A percentile compares a stretch with the other conserved stretches of the same genome.
Conservation (phyloP, 2,113 vertebrate genomes). For the Ibidorhyncha struthersii region DNA sequence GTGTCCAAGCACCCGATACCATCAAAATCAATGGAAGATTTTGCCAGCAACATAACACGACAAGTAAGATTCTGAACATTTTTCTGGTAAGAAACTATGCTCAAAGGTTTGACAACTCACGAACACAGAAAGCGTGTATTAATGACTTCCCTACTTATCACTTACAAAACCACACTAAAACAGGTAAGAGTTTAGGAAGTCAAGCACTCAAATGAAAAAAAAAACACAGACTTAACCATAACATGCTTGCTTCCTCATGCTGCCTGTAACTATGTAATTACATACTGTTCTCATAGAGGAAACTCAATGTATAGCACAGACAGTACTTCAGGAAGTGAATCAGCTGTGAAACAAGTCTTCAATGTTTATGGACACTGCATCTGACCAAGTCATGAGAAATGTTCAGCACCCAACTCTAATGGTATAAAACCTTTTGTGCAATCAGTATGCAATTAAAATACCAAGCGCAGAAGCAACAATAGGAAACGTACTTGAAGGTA, state of each 20-base stretch:
- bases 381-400: neutral
- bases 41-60: neutral
- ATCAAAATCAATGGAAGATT: neutral
- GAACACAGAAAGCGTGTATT: accelerated
- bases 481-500: neutral
- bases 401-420: neutral
- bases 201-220: neutral
- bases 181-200: neutral
- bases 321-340: constrained; percentile 14
- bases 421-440: neutral
- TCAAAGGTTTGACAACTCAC: neutral
- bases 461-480: neutral
- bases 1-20: neutral
- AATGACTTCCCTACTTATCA: neutral
- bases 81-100: neutral
- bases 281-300: neutral
- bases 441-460: neutral
- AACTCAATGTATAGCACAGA: accelerated
- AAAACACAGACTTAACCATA: neutral
- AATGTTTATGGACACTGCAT: neutral
- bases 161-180: neutral
- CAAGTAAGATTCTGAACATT: neutral
- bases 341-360: neutral
- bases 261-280: neutral
- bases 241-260: neutral